Conservation (phyloP, 1,140 invertebrate genomes). For the Penaeus vannamei region DNA sequence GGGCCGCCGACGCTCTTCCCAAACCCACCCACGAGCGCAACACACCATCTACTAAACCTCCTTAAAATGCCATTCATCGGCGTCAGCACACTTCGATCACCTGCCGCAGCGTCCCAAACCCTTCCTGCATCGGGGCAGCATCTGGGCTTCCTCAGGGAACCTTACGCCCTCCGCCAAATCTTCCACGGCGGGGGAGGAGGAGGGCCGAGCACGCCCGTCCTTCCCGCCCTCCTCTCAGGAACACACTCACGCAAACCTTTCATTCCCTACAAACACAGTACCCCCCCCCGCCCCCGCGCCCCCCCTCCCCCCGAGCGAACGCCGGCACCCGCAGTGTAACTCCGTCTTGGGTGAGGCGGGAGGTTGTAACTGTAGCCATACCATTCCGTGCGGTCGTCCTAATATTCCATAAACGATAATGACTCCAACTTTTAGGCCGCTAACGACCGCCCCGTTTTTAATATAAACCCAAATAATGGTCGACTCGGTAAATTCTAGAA, state of each 20-base stretch:
- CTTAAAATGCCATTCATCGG: no score
- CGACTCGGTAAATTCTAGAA: constrained; percentile 66
- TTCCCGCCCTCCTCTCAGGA: not conserved
- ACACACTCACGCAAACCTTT: not conserved
- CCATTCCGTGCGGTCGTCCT: constrained; percentile 63
- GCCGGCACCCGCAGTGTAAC: constrained; percentile 7
- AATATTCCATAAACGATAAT: constrained; percentile 66
- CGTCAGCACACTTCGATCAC: no score
- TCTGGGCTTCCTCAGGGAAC: no score
- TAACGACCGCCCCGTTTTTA: constrained; percentile 65
- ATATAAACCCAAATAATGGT: constrained; percentile 66
- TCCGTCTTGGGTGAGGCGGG: constrained; percentile 47
- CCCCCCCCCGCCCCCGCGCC: not conserved
- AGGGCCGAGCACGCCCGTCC: no score
- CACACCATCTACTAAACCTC: no score
- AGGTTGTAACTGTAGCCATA: constrained; percentile 66
- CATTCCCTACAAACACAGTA: not conserved
- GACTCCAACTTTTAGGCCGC: constrained; percentile 66
- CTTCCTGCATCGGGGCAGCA: no score
- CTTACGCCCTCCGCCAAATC: no score
- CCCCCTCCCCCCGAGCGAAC: not conserved
- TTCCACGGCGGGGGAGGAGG: no score
- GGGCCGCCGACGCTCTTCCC: no score
- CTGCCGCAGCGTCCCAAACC: no score
- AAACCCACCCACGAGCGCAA: no score